phyloP scores from a whole-genome alignment of 1,140 invertebrate species.

The Platorchestia sp. region DNA sequence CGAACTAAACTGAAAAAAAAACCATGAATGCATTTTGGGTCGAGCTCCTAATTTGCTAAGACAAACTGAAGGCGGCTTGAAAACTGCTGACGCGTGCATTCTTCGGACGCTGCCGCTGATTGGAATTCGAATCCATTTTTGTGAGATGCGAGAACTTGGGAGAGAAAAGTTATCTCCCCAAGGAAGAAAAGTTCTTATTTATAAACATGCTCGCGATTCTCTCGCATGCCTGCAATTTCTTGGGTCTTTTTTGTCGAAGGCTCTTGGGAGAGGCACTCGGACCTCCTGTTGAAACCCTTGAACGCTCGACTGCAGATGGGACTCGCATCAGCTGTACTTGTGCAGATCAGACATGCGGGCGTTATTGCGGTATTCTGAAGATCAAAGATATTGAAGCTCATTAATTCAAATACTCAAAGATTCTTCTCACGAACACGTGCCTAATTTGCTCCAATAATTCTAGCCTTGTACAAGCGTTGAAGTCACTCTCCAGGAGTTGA shows the following conservation, averaged over 20 bases:
- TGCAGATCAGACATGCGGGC: not conserved
- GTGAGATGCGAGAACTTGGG: not conserved
- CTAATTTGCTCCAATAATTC: not conserved
- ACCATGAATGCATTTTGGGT: not conserved
- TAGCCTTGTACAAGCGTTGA: not conserved
- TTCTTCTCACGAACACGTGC: not conserved
- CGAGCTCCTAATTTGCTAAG: not conserved
- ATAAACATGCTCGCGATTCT: constrained; percentile 4
- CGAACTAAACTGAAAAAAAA: not conserved
- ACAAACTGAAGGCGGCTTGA: not conserved
- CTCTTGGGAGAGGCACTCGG: not conserved
- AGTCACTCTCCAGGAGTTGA: no score
- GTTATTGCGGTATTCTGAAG: not conserved
- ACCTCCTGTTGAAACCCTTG: not conserved
- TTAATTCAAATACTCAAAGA: not conserved
- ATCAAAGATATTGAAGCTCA: not conserved
- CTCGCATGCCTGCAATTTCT: not conserved
- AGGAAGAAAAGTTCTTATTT: not conserved
- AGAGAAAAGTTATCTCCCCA: not conserved
- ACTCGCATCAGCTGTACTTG: not conserved
- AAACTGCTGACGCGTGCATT: constrained; percentile 32
- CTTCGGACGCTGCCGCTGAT: constrained; percentile 14
- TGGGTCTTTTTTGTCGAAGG: not conserved
- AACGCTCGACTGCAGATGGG: not conserved
- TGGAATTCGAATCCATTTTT: constrained; percentile 25